Evolutionary conservation across 2,797 vertebrate species (phyloP).

Genomic region (Ateles fusciceps): DNA sequence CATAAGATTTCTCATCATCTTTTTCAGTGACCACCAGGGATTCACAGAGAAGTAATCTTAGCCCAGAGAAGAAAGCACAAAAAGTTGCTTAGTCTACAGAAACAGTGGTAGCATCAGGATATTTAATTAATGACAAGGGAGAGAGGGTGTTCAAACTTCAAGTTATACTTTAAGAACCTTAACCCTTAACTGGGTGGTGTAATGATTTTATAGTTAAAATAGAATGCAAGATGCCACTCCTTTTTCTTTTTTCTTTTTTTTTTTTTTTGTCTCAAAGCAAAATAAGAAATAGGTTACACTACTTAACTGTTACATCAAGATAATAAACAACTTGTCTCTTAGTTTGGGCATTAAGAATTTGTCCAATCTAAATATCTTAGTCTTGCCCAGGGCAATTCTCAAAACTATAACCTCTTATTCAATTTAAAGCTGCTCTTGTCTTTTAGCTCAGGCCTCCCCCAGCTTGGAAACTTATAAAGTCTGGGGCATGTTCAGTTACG

Average conservation of each 20-base stretch:
- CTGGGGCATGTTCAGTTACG: background rate
- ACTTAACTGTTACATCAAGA: background rate
- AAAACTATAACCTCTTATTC: background rate
- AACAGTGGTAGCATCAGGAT: background rate
- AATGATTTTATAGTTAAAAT: background rate
- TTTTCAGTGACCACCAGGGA: background rate
- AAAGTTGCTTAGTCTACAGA: background rate
- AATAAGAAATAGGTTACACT: background rate
- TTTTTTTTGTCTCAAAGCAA: conserved; percentile 15
- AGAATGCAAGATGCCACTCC: background rate
- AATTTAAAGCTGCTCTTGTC: background rate
- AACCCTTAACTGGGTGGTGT: background rate
- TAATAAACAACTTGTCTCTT: background rate
- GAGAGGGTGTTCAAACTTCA: background rate
- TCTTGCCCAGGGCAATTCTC: background rate
- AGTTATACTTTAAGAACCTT: background rate
- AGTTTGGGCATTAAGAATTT: background rate
- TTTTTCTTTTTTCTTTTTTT: background rate
- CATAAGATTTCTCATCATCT: background rate
- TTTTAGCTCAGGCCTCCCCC: background rate
- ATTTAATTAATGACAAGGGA: background rate
- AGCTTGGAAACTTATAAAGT: background rate
- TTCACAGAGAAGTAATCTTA: background rate
- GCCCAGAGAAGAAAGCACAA: background rate
- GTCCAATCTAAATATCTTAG: background rate